Evolutionary conservation across 2,113 vertebrate species (phyloP).

Genomic region (Chaetodon trifascialis): DNA sequence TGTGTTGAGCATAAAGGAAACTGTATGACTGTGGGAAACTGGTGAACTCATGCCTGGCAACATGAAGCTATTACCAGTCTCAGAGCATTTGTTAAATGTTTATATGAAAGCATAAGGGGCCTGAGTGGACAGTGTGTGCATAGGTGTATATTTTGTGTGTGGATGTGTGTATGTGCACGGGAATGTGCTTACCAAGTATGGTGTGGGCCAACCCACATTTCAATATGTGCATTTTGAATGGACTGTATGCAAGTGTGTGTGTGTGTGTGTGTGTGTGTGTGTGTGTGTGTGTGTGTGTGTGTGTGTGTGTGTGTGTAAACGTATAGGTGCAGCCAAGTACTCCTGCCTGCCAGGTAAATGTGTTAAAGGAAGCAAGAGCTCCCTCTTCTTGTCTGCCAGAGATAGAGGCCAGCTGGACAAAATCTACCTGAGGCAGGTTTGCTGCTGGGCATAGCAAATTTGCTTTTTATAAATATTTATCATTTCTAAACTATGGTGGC

Average conservation of each 20-base stretch:
- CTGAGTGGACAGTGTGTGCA: background rate
- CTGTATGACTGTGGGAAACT: background rate
- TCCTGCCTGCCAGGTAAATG: constrained; percentile 48
- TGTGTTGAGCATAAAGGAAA: constrained; percentile 36
- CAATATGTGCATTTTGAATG: background rate
- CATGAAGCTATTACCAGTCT: constrained; percentile 1
- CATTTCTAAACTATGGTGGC: background rate
- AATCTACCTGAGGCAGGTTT: constrained; percentile 34
- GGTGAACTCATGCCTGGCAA: constrained; percentile 8
- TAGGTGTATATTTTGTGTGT: background rate
- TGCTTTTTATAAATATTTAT: constrained; percentile 13
- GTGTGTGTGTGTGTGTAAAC: background rate
- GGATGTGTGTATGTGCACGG: too few species aligned
- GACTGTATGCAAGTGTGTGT: background rate
- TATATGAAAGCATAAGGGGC: background rate
- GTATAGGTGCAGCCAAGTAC: constrained; percentile 15
- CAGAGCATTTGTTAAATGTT: constrained; percentile 6
- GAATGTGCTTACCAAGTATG: background rate
- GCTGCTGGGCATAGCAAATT: constrained; percentile 10
- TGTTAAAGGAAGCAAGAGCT: constrained; percentile 73
- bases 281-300: background rate
- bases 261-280: background rate
- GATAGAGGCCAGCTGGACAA: constrained; percentile 47
- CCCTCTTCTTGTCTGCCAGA: constrained; percentile 79
- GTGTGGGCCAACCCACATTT: background rate